These are phyloP conservation scores for Mus pahari DNA, from an alignment of 2,113 vertebrate species.

Conservation along the genomic window DNA sequence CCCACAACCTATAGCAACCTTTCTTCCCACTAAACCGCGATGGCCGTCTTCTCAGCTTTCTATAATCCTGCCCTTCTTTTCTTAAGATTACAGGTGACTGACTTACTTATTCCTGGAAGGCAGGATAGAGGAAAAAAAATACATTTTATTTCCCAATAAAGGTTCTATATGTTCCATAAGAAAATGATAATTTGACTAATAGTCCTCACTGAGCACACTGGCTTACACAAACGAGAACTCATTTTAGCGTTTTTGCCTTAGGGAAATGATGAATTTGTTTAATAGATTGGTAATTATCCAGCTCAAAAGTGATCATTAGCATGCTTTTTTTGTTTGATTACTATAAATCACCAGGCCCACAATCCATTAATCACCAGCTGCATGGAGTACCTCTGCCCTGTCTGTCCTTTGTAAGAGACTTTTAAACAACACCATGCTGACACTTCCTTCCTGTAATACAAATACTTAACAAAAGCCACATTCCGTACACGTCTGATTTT, in stretches of 20 bases:
- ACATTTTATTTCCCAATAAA: conserved; percentile 76
- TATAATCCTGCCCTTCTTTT: neutral
- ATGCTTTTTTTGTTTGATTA: conserved; percentile 85
- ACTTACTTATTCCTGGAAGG: conserved; percentile 72
- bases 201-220: conserved; percentile 74
- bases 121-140: conserved; percentile 77
- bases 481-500: conserved; percentile 59
- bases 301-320: conserved; percentile 85
- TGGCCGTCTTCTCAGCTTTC: neutral
- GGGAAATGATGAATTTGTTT: conserved; percentile 86
- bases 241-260: conserved; percentile 83
- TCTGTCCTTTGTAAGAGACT: conserved; percentile 77
- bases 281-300: conserved; percentile 85
- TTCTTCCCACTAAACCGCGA: neutral
- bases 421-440: conserved; percentile 76
- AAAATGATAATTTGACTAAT: conserved; percentile 82
- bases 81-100: conserved; percentile 76
- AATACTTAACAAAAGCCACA: conserved; percentile 64
- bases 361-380: conserved; percentile 84
- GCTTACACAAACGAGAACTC: conserved; percentile 83
- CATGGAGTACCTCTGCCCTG: conserved; percentile 79
- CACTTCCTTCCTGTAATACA: conserved; percentile 73
- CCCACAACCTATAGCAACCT: neutral
- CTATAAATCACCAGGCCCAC: conserved; percentile 79
- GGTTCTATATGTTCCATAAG: conserved; percentile 73